Conservation (phyloP, 2,113 vertebrate genomes). For the Poeciliopsis prolifica region DNA sequence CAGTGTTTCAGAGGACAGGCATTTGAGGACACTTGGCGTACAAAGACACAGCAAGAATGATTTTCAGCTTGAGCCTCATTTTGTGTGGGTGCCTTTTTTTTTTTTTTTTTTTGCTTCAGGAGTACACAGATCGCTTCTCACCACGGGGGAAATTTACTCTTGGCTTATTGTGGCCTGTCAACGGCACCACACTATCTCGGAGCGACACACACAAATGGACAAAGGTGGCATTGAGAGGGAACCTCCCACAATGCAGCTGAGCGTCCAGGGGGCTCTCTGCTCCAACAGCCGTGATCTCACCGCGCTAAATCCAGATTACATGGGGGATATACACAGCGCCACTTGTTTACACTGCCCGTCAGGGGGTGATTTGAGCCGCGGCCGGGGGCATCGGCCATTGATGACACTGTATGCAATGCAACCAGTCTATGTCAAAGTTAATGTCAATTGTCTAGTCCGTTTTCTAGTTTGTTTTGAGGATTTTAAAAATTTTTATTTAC, state of each 20-base stretch:
- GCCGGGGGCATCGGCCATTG: constrained; percentile 2
- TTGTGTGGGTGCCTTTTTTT: background rate
- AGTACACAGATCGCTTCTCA: constrained; percentile 24
- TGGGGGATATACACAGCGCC: constrained; percentile 84
- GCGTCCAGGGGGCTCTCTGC: constrained; percentile 71
- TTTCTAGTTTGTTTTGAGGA: background rate
- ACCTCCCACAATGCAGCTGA: constrained; percentile 84
- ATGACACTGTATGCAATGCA: constrained; percentile 12
- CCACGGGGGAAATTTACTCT: constrained; percentile 43
- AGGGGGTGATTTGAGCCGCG: constrained; percentile 48
- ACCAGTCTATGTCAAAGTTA: constrained; percentile 9
- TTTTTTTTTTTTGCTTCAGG: constrained; percentile 14
- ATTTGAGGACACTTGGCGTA: constrained; percentile 4
- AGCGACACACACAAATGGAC: constrained; percentile 60
- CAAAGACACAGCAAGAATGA: constrained; percentile 9
- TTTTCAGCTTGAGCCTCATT: constrained; percentile 6
- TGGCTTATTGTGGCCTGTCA: constrained; percentile 78
- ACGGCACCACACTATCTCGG: constrained; percentile 56
- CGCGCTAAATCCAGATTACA: constrained; percentile 88
- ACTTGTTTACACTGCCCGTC: constrained; percentile 81
- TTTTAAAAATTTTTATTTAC: background rate
- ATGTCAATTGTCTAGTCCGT: background rate
- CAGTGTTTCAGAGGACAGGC: too few species aligned
- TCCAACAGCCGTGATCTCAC: constrained; percentile 80
- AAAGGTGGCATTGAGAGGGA: constrained; percentile 85